phyloP scores from a whole-genome alignment of 1,140 invertebrate genomes.

The Cylas formicarius region DNA sequence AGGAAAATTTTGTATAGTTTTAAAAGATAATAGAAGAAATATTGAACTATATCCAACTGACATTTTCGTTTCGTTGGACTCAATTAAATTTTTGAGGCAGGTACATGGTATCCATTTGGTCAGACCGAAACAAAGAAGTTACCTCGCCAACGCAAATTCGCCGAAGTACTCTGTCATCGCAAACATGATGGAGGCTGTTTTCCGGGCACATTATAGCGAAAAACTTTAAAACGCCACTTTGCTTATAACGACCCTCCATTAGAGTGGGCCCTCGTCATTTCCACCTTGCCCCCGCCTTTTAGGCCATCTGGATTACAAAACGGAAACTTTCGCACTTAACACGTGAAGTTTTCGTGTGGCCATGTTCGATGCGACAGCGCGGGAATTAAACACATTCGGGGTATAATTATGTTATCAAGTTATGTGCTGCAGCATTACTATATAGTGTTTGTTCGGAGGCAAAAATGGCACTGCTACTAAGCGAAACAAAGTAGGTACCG shows the following conservation, averaged over 20 bases:
- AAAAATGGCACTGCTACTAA: slow-evolving; percentile 13
- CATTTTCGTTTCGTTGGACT: too few relatives aligned
- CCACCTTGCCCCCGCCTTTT: not conserved
- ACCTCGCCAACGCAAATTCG: slow-evolving; percentile 45
- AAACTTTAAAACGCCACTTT: not conserved
- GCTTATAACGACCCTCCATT: not conserved
- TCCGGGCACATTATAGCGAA: slow-evolving; percentile 17
- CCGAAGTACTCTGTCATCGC: slow-evolving; percentile 48
- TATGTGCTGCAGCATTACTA: slow-evolving; percentile 11
- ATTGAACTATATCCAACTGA: too few relatives aligned
- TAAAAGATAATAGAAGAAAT: too few relatives aligned
- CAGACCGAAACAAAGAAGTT: too few relatives aligned
- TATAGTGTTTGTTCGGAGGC: not conserved
- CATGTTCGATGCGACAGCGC: not conserved
- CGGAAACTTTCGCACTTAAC: too few relatives aligned
- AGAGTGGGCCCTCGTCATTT: not conserved
- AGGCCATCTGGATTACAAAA: too few relatives aligned
- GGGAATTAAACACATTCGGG: not conserved
- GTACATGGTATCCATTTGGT: too few relatives aligned
- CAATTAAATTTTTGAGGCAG: too few relatives aligned
- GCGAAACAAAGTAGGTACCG: slow-evolving; percentile 3
- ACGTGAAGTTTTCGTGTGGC: too few relatives aligned
- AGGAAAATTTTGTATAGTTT: too few relatives aligned
- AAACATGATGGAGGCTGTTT: slow-evolving; percentile 36
- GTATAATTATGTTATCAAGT: not conserved